Percentiles rank a stretch among this genome's conserved stretches.
These are phyloP conservation scores for Ochropleura plecta DNA, from an alignment of 2,888 invertebrate genomes.

Conservation along the genomic window DNA sequence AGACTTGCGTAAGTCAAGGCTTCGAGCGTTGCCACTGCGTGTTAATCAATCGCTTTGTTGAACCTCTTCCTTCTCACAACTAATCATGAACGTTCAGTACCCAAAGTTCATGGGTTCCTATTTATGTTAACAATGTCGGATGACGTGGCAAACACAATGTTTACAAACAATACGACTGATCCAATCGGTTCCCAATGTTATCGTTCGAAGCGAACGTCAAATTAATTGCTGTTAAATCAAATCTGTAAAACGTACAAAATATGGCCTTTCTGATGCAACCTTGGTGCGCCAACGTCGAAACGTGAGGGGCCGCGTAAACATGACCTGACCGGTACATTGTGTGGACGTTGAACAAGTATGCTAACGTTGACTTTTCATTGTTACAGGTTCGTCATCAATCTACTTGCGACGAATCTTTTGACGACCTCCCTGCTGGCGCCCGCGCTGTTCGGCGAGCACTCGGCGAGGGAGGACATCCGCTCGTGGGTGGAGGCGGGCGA, in stretches of 20 bases:
- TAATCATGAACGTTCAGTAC: constrained; percentile 23
- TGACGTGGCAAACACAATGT: constrained; percentile 60
- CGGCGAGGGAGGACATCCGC: constrained; percentile 91
- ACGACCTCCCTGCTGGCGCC: constrained; percentile 88
- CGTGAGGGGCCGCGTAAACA: constrained; percentile 51
- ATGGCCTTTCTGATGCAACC: constrained; percentile 62
- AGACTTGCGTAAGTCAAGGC: constrained; percentile 49
- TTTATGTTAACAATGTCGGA: constrained; percentile 64
- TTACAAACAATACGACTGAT: constrained; percentile 67
- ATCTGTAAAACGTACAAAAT: constrained; percentile 56
- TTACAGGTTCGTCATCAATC: constrained; percentile 93
- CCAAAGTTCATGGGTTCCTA: constrained; percentile 59
- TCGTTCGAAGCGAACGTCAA: constrained; percentile 56
- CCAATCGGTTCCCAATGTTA: constrained; percentile 54
- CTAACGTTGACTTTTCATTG: constrained; percentile 73
- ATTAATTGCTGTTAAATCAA: constrained; percentile 53
- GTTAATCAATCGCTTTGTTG: constrained; percentile 38
- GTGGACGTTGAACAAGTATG: constrained; percentile 36
- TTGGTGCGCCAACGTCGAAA: constrained; percentile 53
- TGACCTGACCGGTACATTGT: constrained; percentile 34
- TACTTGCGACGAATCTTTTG: constrained; percentile 87
- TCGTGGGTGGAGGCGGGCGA: constrained; percentile 91
- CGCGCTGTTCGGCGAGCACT: constrained; percentile 90
- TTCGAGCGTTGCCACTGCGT: constrained; percentile 19
- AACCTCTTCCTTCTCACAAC: constrained; percentile 14